Evolutionary conservation across 1,140 invertebrate genomes (phyloP), one percentile per base, ranked within the genome.

Genomic region (Helicoverpa armigera): DNA sequence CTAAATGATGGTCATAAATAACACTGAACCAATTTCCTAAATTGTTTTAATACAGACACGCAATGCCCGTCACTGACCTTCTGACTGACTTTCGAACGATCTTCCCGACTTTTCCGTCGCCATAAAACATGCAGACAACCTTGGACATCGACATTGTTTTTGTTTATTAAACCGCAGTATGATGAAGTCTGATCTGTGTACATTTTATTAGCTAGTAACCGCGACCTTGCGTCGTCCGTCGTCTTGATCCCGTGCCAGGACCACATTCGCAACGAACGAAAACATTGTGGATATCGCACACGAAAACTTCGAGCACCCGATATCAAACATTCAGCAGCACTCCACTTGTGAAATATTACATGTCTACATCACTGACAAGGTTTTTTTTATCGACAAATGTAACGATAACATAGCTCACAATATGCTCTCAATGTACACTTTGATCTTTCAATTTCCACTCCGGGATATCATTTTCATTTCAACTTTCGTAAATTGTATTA

Each of bases 171-270:
- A 65, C 70, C 61, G 51, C 70, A 72, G 43, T 76, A 65, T 50
- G 58, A 51, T 54, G 58, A 12, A 65, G 73, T 61, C 61, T 29
- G 75, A 61, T 63, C 60, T 77, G 29, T 16, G 73, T 56, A 43
- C 31, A 75, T 60, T 77, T 77, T 65, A 83, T 78, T 82, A 43
- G 77, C 79, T 78, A 79, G 86, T 85, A 87, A 83, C 86, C 85
- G 73, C 89, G 89, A 91, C 91, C 91, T 92, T 90, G 90, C 83
- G 83, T 85, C 80, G 82, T 51, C 76, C 75, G 82, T 51, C 50
- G 53, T 61, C 73, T 92, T 92, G 90, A 90, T 75, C 58, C 79
- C n/a, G 65, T 92, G 90, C 90, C 90, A 92, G 85, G 63, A 65
- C 31, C 72, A 87, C 85, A 86, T 87, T 85, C 87, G 87, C 82